Conservation (phyloP, 2,888 invertebrate species). For the Atrina japonica region DNA sequence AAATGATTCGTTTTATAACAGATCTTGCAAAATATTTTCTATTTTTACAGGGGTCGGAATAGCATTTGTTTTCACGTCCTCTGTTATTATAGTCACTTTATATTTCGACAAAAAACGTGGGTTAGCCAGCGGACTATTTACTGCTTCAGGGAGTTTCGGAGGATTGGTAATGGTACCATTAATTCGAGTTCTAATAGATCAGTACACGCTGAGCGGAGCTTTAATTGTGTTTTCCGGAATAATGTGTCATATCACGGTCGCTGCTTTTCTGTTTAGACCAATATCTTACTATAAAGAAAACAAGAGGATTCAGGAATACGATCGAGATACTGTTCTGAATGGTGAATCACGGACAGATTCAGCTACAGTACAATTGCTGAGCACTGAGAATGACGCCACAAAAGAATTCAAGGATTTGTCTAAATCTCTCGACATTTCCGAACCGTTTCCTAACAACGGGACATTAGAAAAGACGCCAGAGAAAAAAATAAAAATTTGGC, state of each 20-base stretch:
- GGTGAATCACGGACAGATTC: too few relatives aligned
- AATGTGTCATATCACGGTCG: constrained; percentile 7
- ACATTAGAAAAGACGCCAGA: too few relatives aligned
- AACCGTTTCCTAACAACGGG: too few relatives aligned
- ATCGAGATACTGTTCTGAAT: too few relatives aligned
- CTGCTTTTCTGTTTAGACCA: constrained; percentile 26
- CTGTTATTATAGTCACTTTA: constrained; percentile 11
- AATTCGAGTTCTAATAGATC: constrained; percentile 15
- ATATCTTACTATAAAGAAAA: background rate
- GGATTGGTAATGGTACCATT: constrained; percentile 25
- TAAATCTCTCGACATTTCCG: too few relatives aligned
- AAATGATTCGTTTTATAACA: too few relatives aligned
- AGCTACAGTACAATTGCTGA: too few relatives aligned
- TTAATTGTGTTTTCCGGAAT: constrained; percentile 27
- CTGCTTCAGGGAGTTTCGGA: constrained; percentile 35
- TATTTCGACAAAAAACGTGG: constrained; percentile 40
- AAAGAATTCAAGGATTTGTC: too few relatives aligned
- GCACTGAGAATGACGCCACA: too few relatives aligned
- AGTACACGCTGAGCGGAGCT: constrained; percentile 31
- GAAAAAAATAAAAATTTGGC: too few relatives aligned
- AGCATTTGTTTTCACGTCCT: constrained; percentile 16
- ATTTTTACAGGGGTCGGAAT: constrained; percentile 8
- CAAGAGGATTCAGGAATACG: background rate
- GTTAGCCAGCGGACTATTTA: constrained; percentile 25
- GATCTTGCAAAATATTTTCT: too few relatives aligned